These are phyloP conservation scores for Halichoerus grypus DNA, from an alignment of 2,113 vertebrate species.

Conservation along the genomic window DNA sequence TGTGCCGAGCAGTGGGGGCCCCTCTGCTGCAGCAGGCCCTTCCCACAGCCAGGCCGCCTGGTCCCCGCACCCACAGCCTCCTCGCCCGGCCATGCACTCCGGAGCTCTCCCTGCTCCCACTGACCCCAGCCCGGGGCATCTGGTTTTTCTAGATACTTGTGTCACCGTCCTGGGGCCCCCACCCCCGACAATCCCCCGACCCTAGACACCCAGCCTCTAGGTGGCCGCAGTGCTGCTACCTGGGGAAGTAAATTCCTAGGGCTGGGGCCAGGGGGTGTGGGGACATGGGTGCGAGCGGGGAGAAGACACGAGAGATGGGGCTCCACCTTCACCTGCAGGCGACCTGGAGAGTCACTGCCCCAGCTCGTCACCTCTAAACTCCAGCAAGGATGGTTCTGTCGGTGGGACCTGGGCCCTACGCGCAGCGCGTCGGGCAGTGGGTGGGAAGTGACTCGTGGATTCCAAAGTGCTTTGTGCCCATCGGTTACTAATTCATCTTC, in stretches of 20 bases:
- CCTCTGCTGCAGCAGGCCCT: not conserved
- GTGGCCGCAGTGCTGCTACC: accelerated
- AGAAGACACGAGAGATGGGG: accelerated
- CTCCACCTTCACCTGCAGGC: not conserved
- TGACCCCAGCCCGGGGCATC: accelerated
- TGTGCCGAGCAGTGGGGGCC: accelerated
- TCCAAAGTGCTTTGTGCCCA: accelerated
- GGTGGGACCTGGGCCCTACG: not conserved
- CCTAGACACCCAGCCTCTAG: accelerated
- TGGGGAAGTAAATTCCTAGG: not conserved
- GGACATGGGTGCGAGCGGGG: accelerated
- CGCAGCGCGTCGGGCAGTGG: accelerated
- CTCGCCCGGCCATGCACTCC: accelerated
- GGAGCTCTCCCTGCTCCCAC: not conserved
- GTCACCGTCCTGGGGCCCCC: no score
- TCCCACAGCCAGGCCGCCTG: not conserved
- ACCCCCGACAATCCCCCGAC: no score
- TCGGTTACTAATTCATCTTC: accelerated
- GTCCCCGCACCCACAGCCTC: accelerated
- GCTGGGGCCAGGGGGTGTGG: accelerated
- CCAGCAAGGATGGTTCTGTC: accelerated
- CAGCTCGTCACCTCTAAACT: not conserved
- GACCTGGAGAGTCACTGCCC: not conserved
- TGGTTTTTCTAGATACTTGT: not conserved
- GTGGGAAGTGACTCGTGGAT: accelerated